Evolutionary conservation across 2,113 vertebrate species (phyloP).

Genomic region (Mus pahari): DNA sequence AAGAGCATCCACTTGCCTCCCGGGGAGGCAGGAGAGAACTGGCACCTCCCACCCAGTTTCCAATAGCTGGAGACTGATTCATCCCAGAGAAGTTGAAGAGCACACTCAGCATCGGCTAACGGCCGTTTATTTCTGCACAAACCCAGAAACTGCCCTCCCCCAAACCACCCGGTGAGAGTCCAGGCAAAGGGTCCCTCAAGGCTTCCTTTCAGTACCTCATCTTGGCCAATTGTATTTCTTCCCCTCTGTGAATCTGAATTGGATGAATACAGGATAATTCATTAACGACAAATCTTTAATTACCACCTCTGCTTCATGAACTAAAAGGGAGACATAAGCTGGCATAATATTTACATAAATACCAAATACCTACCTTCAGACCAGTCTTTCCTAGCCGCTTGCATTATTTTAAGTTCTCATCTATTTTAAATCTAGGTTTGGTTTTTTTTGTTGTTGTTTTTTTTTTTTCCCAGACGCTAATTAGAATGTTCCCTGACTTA

Average conservation of each 20-base stretch:
- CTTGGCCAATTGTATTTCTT: neutral
- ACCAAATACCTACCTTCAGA: conserved; percentile 56
- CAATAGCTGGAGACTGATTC: neutral
- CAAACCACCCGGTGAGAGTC: neutral
- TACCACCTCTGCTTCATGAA: conserved; percentile 38
- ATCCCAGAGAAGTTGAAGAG: neutral
- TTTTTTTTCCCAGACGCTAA: conserved; percentile 43
- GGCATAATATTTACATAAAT: conserved; percentile 55
- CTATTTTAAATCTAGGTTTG: conserved; percentile 51
- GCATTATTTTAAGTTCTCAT: conserved; percentile 29
- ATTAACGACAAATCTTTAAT: conserved; percentile 50
- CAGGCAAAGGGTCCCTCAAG: neutral
- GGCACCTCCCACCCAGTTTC: neutral
- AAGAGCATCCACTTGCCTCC: neutral
- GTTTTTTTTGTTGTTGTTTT: neutral
- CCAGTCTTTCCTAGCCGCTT: conserved; percentile 47
- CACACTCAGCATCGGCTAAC: neutral
- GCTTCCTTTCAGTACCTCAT: neutral
- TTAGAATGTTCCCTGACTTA: conserved; percentile 35
- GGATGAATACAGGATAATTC: conserved; percentile 15
- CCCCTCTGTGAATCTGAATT: neutral
- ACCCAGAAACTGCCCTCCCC: neutral
- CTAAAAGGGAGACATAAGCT: conserved; percentile 42
- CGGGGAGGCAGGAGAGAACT: neutral
- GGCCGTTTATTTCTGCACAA: neutral